These are phyloP conservation scores for Ellobius talpinus DNA, from an alignment of 2,113 vertebrate species.

Conservation along the genomic window DNA sequence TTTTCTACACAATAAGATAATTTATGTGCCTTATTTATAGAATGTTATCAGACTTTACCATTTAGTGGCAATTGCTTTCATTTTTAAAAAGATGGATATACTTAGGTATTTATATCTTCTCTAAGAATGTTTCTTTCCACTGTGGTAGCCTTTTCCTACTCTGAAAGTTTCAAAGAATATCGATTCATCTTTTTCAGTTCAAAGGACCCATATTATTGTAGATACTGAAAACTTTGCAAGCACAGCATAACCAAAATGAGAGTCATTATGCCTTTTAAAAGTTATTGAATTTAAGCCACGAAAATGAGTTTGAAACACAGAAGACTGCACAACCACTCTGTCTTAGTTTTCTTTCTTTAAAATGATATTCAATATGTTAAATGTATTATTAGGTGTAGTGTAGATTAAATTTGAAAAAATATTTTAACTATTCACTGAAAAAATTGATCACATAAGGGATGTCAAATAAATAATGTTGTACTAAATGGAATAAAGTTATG, in stretches of 20 bases:
- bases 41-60: not conserved
- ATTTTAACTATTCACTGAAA: not conserved
- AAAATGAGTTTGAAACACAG: not conserved
- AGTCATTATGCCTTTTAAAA: slow-evolving; percentile 24
- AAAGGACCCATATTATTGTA: not conserved
- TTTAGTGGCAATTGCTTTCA: slow-evolving; percentile 31
- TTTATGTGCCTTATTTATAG: slow-evolving; percentile 47
- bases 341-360: not conserved
- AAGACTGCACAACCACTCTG: not conserved
- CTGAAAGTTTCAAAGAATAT: slow-evolving; percentile 42
- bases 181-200: slow-evolving; percentile 42
- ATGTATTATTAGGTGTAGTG: not conserved
- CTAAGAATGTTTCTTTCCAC: not conserved
- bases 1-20: not conserved
- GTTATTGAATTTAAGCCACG: slow-evolving; percentile 38
- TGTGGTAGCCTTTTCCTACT: slow-evolving; percentile 1
- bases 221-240: slow-evolving; percentile 5
- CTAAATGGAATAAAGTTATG: not conserved
- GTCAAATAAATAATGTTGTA: not conserved
- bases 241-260: slow-evolving; percentile 14
- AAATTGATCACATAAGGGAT: not conserved
- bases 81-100: slow-evolving; percentile 15
- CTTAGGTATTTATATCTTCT: not conserved
- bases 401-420: not conserved
- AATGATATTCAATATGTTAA: not conserved